These are phyloP conservation scores for Magallana ariakensis DNA, from an alignment of 1,140 invertebrate genomes.

Conservation along the genomic window DNA sequence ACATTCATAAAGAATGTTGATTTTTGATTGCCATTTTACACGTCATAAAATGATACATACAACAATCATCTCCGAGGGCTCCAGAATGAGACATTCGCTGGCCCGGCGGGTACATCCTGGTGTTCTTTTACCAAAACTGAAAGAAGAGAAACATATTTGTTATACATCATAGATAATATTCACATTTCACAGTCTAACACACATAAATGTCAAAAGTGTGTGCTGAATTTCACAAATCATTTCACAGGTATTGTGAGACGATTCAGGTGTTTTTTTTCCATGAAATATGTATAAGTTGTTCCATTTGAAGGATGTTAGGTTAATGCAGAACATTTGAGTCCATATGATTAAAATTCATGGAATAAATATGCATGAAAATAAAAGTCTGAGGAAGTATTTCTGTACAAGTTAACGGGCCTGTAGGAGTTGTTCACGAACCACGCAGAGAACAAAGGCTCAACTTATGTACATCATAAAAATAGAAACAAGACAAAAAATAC, in stretches of 20 bases:
- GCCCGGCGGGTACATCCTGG: conserved; percentile 83
- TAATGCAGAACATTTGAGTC: no score
- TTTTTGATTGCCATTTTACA: no score
- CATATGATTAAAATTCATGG: no score
- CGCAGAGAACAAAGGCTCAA: not conserved
- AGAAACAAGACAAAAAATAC: not conserved
- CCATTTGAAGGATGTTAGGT: no score
- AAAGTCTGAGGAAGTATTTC: no score
- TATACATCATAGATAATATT: not conserved
- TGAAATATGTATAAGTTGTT: not conserved
- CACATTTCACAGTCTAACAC: not conserved
- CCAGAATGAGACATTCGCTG: conserved; percentile 92
- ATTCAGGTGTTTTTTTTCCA: not conserved
- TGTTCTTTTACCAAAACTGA: conserved; percentile 90
- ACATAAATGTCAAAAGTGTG: not conserved
- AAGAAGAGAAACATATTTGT: conserved; percentile 72
- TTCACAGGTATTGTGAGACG: not conserved
- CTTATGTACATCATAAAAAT: not conserved
- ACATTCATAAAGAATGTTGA: no score
- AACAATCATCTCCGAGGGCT: conserved; percentile 93
- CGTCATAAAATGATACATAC: conserved; percentile 80
- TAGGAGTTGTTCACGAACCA: not conserved
- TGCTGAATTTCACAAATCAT: not conserved
- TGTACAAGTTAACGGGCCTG: no score
- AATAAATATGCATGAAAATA: no score